Conservation (phyloP, 1,140 invertebrate species). For the Chymomyza costata region DNA sequence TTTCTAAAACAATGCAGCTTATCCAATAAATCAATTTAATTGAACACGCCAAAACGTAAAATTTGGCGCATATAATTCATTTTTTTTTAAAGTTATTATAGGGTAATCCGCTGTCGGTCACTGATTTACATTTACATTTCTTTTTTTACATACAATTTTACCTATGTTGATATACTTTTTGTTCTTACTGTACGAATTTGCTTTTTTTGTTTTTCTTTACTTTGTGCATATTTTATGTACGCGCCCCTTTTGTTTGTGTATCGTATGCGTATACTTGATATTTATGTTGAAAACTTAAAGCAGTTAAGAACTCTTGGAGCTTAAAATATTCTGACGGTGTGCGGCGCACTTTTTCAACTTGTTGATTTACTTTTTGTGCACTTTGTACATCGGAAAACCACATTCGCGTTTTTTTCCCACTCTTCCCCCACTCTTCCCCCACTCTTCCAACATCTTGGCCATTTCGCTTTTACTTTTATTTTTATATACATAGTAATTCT, state of each 20-base stretch:
- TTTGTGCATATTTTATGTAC: constrained; percentile 26
- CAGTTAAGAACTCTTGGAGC: constrained; percentile 63
- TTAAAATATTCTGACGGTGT: constrained; percentile 66
- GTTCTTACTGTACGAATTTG: no score
- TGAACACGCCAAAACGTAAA: no score
- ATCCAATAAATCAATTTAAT: no score
- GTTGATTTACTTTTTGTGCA: constrained; percentile 57
- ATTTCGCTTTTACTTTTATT: no score
- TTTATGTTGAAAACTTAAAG: constrained; percentile 71
- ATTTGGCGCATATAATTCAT: no score
- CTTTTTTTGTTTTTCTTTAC: constrained; percentile 29
- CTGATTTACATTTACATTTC: constrained; percentile 35
- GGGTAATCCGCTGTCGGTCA: background rate
- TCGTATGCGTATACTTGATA: constrained; percentile 61
- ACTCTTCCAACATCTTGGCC: no score
- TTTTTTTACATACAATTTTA: constrained; percentile 34
- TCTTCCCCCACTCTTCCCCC: no score
- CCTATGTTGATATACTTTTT: background rate
- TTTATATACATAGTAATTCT: constrained; percentile 2
- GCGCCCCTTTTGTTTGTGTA: constrained; percentile 15
- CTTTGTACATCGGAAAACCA: constrained; percentile 8
- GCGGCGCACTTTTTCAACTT: constrained; percentile 56
- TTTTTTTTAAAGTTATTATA: background rate
- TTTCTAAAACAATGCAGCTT: no score
- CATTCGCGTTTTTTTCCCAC: no score